Base-by-base conservation (phyloP, 1,140 invertebrate species). In the Neodiprion fabricii region DNA sequence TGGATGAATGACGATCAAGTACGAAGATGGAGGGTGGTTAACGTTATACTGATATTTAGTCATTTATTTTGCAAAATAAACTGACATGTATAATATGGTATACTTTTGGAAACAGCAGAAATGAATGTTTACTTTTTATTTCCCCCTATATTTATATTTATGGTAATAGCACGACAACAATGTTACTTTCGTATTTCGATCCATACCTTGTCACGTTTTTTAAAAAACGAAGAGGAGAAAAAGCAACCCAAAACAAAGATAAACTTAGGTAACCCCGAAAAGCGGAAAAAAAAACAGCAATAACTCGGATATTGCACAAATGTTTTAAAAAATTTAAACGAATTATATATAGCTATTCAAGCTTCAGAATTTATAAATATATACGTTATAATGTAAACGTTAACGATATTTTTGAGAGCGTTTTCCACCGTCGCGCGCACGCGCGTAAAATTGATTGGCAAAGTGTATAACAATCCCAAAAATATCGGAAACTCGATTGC, bases 11-110 rank as follows among this genome's bases (percentile, higher is more conserved):
- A 40, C 28, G 28, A 40, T 40, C 2, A 40, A 5, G 5, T 40
- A 40, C 5, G 28, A 40, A 40, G 28, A 40, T 40, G 28, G 28
- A 40, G 28, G 2, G 28, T 5, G 28, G 28, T 40, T 40, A 40
- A 40, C 28, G 28, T 40, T 40, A 40, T 40, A 14, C 21, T 69
- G 67, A 50, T 48, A 48, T 71, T 71, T 75, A 80, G 80, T 85
- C 76, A 67, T 86, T 82, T 86, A 87, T 86, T 87, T 86, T 85
- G 85, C 79, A 85, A 86, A 86, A 85, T 85, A 86, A 87, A 81
- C 84, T 85, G 83, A 86, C 86, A 86, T 83, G 81, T 84, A 86
- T 81, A 87, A 84, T 77, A 72, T 81, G 79, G 76, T 82, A 40
- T 40, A 81, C 78, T 72, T 84, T 82, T 84, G 78, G 74, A 75